Evolutionary conservation across 1,140 invertebrate species (phyloP).

Genomic region (Holcopasites calliopsidis): DNA sequence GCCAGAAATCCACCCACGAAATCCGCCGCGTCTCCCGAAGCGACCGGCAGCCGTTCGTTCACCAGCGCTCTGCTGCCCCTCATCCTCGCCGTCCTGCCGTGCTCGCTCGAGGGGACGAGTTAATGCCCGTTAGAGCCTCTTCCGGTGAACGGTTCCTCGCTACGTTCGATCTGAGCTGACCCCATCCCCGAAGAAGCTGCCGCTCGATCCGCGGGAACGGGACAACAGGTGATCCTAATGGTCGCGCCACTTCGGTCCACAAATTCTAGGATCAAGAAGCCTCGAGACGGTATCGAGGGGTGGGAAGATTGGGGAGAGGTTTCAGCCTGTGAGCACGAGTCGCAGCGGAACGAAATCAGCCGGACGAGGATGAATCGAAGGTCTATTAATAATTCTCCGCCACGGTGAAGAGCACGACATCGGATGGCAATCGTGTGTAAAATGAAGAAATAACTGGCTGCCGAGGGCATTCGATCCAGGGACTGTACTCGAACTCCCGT

Average conservation of each 20-base stretch:
- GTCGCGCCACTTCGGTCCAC: not conserved
- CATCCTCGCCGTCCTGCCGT: conserved; percentile 38
- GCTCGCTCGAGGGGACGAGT: conserved; percentile 46
- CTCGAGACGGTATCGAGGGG: not conserved
- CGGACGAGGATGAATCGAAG: not conserved
- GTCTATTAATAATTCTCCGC: not conserved
- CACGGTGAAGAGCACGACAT: not conserved
- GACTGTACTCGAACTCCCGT: not conserved
- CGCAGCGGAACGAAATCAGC: not conserved
- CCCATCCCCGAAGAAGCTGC: conserved; percentile 2
- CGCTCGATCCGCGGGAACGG: not conserved
- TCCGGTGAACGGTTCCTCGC: conserved; percentile 19
- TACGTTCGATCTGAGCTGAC: conserved; percentile 22
- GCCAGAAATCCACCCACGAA: conserved; percentile 66
- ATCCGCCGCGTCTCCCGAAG: conserved; percentile 46
- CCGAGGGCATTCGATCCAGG: not conserved
- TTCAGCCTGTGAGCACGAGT: not conserved
- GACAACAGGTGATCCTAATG: conserved; percentile 36
- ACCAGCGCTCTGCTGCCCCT: conserved; percentile 32
- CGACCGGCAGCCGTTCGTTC: not conserved
- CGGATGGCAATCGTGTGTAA: not conserved
- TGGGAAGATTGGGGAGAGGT: not conserved
- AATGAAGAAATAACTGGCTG: not conserved
- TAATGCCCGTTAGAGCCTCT: conserved; percentile 51
- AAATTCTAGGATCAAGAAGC: not conserved